Base-by-base conservation (phyloP, 2,888 invertebrate genomes). In the Melolontha melolontha region DNA sequence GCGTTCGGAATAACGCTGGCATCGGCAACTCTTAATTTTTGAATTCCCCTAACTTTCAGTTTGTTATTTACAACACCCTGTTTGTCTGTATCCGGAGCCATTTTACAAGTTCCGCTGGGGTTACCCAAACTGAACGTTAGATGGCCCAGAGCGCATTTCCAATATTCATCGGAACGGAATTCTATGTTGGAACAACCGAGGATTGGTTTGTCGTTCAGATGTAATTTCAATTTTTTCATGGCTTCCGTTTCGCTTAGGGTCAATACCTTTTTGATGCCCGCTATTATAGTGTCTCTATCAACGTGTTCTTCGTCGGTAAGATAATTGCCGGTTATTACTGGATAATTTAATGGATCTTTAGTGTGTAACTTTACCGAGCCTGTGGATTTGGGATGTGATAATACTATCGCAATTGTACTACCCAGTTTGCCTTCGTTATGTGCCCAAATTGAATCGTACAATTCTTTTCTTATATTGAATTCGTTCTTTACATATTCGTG, bases 251-350 rank as follows among this genome's bases (percentile, higher is more conserved):
- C 66, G 57, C 63, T 66, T 11, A 70, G 39, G 82, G 71, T 81
- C 5, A 73, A 22, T 4, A 63, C 73, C 52, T 72, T 87, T 72
- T 91, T 89, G 47, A 91, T 87, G 0, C 88, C 86, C 12, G 87
- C 86, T 5, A 91, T 79, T 55, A 90, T 81, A 0, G 88, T 88
- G n/a, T 85, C 85, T 0, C 89, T 81, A 75, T 94, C 87, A 27
- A 87, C 79, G 68, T 87, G 88, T 22, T 86, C 85, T 4, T 86
- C 86, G 77, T 92, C 87, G 0, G 87, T 86, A 69, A 95, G 87
- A 79, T 95, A 95, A 76, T 95, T 93, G 0, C 94, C 91, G 75
- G 92, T 89, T 74, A 96, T 88, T n/a, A 88, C 82, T 0, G 96
- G 95, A 74, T 90, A 88, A 40, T 90, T 89, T 50, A 89, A 86